Base-by-base conservation (phyloP, 1,140 invertebrate genomes). In the Aleiodes sp. region DNA sequence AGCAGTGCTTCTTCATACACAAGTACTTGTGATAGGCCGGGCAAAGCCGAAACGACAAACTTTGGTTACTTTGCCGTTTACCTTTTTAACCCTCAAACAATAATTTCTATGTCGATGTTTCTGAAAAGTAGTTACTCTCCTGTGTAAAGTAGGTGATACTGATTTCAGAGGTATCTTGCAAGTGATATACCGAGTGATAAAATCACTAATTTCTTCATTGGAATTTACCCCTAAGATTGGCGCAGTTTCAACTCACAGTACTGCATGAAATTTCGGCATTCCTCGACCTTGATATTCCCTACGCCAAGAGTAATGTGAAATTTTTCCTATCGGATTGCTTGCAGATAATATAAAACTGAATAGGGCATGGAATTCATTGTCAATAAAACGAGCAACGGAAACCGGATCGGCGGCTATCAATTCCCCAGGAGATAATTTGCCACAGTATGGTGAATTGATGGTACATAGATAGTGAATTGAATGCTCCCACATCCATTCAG, bases 41-140 rank as follows among this genome's bases (percentile, higher is more conserved):
- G 72, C 65, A 70, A 77, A 77, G 9, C 72, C 71, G 71, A 80
- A 80, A 14, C 74, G 61, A 65, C 76, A 77, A n/a, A 72, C 63
- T 70, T 69, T 63, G 19, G 29, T 33, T 33, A 4, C 31, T 33
- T 4, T 4, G 31, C 9, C 31, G 4, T 4, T 9, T 33, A 4
- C 9, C 4, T 4, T 9, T 33, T 33, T 33, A 33, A 9, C 9
- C 4, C 56, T 19, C 14, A 59, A n/a, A 59, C 56, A 59, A 24
- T 59, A 59, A 26, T 12, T 28, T 28, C n/a, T 59, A 24, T 59
- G 56, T n/a, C 29, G 14, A 59, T 59, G 56, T 1, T 3, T n/a
- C 29, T 59, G 56, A 26, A 26, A 26, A n/a, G 56, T 59, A 59
- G 14, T 59, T 28, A 59, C 56, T 8, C 56, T 4, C n/a, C 56